Percentiles rank a stretch among this genome's conserved stretches.
Evolutionary conservation across 2,888 invertebrate genomes (phyloP).

Genomic region (Hirtodrosophila histrioides): DNA sequence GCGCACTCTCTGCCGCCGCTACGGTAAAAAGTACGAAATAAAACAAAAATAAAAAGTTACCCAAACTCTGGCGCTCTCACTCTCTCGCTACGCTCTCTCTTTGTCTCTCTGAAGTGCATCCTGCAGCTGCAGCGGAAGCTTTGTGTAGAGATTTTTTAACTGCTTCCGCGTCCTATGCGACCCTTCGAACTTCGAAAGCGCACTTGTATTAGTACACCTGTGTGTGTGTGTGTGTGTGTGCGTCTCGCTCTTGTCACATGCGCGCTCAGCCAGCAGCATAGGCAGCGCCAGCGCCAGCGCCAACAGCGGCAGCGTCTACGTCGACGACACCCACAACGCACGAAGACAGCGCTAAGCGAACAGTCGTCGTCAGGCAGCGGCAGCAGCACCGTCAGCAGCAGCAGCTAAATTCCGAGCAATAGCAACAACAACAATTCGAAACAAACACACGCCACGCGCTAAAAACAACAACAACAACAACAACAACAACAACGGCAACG

Average conservation of each 20-base stretch:
- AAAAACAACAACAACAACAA: constrained; percentile 5
- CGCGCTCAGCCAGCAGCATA: constrained; percentile 57
- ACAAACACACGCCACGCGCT: constrained; percentile 1
- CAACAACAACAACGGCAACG: constrained; percentile 8
- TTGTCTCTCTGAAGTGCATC: too few relatives aligned
- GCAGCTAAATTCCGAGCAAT: constrained; percentile 45
- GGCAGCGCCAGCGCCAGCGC: constrained; percentile 34
- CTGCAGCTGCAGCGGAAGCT: constrained; percentile 50
- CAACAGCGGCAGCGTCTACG: constrained; percentile 46
- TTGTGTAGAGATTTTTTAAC: constrained; percentile 49
- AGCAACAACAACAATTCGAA: constrained; percentile 17
- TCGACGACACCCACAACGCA: constrained; percentile 61
- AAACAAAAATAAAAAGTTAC: not conserved
- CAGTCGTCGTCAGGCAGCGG: constrained; percentile 75
- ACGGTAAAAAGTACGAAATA: not conserved
- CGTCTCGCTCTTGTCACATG: constrained; percentile 61
- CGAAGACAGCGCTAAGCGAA: constrained; percentile 59
- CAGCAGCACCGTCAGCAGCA: constrained; percentile 71
- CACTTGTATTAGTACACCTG: constrained; percentile 32
- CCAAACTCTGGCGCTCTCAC: constrained; percentile 30
- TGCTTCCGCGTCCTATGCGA: constrained; percentile 59
- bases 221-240: constrained; percentile 23
- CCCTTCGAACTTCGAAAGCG: constrained; percentile 61
- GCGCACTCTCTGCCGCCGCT: constrained; percentile 54
- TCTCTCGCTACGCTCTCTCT: constrained; percentile 6